Evolutionary conservation across 2,113 vertebrate species (phyloP), one percentile per base, ranked within the genome.

Genomic region (Ctenomys sociabilis): DNA sequence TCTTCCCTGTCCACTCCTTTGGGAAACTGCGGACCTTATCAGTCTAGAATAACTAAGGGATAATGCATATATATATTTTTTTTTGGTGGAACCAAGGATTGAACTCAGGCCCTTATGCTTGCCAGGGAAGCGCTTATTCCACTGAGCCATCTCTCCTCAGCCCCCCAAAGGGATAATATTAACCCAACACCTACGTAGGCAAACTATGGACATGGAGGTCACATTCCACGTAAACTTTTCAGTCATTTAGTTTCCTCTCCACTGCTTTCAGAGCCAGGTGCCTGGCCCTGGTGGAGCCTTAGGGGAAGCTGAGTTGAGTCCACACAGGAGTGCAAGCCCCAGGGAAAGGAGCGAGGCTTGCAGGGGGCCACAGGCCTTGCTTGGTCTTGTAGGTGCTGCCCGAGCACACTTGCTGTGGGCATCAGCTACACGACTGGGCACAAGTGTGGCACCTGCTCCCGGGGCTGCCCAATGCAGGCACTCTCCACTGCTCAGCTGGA

Each of bases 181-280:
- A 54, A 13, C 54, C 12, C 14, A 54, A 16, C 14, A 1, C 61
- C 22, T 21, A 45, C 4, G 4, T 8, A 21, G 86, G 37, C 59
- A 8, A 35, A 28, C 26, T 2, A 1, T 17, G 32, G 63, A 24
- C 4, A 10, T 0, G 0, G 84, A 22, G 2, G 26, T 10, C 17
- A 2, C 0, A 16, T 45, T 45, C 72, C 35, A 73, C 40, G 43
- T 22, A 0, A 26, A 63, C 13, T 1, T 2, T 81, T 26, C 43
- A 12, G 0, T 10, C 35, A 3, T 0, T 32, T 4, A 1, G 2
- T 7, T 43, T 43, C 43, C 52, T 49, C 24, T 45, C 4, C 2
- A 28, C 32, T 5, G n/a, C 82, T 75, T 37, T 8, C 49, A 7
- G 4, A 59, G 72, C 43, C 10, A 26, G 72, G 70, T 13, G 17